Evolutionary conservation across 1,140 invertebrate genomes (phyloP), one percentile per base, ranked within the genome.

Genomic region (Elymnias hypermnestra): DNA sequence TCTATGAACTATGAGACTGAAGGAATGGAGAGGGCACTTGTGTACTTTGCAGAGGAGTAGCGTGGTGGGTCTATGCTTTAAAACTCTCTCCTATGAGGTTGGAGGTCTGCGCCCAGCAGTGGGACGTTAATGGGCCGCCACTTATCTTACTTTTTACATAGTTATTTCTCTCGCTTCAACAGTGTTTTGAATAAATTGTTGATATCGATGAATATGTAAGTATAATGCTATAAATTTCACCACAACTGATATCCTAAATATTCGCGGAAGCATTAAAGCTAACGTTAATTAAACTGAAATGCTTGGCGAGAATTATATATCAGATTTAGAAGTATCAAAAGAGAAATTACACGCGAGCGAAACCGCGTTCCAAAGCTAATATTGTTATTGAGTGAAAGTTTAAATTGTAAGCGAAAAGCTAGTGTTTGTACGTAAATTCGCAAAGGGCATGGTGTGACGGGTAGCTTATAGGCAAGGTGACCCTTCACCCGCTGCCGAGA

Each of bases 301-400:
- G 31, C 17, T 28, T 37, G 39, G 41, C 49, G 35, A 21, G 21
- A 39, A 49, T 17, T 47, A 57, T 29, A 12, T 57, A 57, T 49
- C 49, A 44, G 40, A 45, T 57, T 52, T 44, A 48, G 52, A 53
- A 48, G 44, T 45, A 52, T 48, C 49, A 28, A 33, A 53, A 46
- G 37, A 40, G 39, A 48, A 48, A 54, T 48, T 47, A 47, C 37
- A 29, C 43, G 38, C 31, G 45, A 37, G 31, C 35, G 46, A 37
- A 57, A 49, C 35, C 39, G 43, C 18, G 51, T 47, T 60, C 46
- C 57, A 46, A 61, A 49, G 52, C 56, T 59, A 55, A 60, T 44
- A 47, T 57, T 55, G 40, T 53, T 58, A 55, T 53, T 48, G 35
- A 68, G 67, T 64, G 68, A 74, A 74, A 74, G 71, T 71, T 61